These are phyloP conservation scores for Nasonovia ribisnigri DNA, from an alignment of 2,888 invertebrate species.

Conservation along the genomic window DNA sequence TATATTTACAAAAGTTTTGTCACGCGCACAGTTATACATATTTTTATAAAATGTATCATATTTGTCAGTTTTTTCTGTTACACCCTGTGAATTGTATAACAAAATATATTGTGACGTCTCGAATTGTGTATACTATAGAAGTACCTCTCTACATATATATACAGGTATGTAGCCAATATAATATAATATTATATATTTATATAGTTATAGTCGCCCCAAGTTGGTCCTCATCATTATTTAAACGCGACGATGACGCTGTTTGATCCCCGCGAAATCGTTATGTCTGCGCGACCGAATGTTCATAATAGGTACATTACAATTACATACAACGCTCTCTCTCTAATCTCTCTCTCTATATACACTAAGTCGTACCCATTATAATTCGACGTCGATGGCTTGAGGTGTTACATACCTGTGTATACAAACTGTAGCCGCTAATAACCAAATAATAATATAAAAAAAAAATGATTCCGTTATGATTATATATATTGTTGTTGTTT, in stretches of 20 bases:
- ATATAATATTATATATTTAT: neutral
- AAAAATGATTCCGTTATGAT: constrained; percentile 16
- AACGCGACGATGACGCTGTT: neutral
- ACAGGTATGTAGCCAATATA: neutral
- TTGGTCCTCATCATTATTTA: constrained; percentile 14
- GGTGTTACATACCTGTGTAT: neutral
- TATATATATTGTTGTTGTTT: constrained; percentile 9
- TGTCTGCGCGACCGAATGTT: neutral
- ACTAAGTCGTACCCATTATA: neutral
- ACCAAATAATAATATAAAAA: neutral
- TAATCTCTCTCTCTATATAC: neutral
- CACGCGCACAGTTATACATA: neutral
- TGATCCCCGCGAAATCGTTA: constrained; percentile 13
- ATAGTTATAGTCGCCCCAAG: neutral
- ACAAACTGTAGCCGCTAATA: neutral
- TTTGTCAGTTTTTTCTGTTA: neutral
- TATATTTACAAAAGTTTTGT: neutral
- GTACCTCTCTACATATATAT: neutral
- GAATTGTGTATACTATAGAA: neutral
- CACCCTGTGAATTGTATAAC: neutral
- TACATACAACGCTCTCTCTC: neutral
- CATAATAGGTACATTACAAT: neutral
- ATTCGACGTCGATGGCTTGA: neutral
- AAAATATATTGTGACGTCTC: neutral
- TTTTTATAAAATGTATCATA: too few species aligned